phyloP scores from a whole-genome alignment of 1,140 invertebrate genomes.

The Heliconius eleuchia region DNA sequence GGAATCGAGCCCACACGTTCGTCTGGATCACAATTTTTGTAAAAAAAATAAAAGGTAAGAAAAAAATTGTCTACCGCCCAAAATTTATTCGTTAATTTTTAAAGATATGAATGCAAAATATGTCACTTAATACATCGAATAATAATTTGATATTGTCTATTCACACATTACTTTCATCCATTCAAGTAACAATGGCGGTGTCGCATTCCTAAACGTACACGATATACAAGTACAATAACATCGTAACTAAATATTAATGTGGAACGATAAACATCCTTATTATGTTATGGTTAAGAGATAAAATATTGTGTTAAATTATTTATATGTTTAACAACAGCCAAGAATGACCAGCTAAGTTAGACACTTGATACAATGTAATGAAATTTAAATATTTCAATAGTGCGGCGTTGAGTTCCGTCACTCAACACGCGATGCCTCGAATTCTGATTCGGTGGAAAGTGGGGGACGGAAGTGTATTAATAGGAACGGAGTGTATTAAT shows the following conservation, averaged over 20 bases:
- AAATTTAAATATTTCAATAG: background rate
- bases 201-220: conserved; percentile 46
- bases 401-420: background rate
- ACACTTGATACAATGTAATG: background rate
- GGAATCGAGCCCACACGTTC: too few relatives aligned
- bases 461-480: background rate
- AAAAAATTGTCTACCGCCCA: too few relatives aligned
- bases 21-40: too few relatives aligned
- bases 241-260: conserved; percentile 42
- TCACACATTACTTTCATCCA: conserved; percentile 41
- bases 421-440: background rate
- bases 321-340: background rate
- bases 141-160: conserved; percentile 1
- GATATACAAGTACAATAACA: conserved; percentile 44
- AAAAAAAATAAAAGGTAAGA: too few relatives aligned
- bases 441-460: background rate
- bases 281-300: conserved; percentile 39
- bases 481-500: background rate
- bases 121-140: background rate
- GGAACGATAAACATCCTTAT: conserved; percentile 54
- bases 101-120: background rate
- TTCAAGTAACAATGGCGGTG: conserved; percentile 43
- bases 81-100: background rate
- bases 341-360: conserved; percentile 5
- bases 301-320: conserved; percentile 23